Percentiles rank a stretch among this genome's conserved stretches.
phyloP scores from a whole-genome alignment of 2,888 invertebrate species.

The Clanis bilineata region DNA sequence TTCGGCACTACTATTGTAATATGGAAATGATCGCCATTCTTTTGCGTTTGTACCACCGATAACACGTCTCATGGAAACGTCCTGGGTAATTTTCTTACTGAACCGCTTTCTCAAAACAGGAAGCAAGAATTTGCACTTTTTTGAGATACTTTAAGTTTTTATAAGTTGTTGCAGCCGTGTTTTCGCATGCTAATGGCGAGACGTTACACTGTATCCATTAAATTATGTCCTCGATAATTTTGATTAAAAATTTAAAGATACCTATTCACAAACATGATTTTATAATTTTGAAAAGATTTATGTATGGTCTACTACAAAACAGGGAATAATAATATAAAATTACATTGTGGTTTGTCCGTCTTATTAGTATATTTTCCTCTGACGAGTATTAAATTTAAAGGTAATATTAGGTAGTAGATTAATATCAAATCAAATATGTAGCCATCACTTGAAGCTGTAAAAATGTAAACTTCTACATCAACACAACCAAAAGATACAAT shows the following conservation, averaged over 20 bases:
- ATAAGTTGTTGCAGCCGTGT: background rate
- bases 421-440: no score
- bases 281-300: no score
- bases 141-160: slow-evolving; percentile 1
- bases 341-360: no score
- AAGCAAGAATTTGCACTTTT: slow-evolving; percentile 13
- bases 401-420: no score
- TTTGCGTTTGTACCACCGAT: slow-evolving; percentile 21
- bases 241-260: background rate
- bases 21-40: background rate
- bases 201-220: background rate
- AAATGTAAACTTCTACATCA: no score
- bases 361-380: no score
- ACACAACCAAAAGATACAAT: no score
- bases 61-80: slow-evolving; percentile 20
- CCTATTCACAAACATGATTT: background rate
- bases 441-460: no score
- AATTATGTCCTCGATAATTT: background rate
- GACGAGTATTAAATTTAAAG: no score
- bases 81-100: slow-evolving; percentile 12
- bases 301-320: no score
- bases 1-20: no score
- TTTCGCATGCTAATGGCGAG: background rate
- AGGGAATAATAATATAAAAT: no score
- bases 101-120: slow-evolving; percentile 13